phyloP scores from a whole-genome alignment of 1,140 invertebrate genomes.

The Rhyzopertha dominica region DNA sequence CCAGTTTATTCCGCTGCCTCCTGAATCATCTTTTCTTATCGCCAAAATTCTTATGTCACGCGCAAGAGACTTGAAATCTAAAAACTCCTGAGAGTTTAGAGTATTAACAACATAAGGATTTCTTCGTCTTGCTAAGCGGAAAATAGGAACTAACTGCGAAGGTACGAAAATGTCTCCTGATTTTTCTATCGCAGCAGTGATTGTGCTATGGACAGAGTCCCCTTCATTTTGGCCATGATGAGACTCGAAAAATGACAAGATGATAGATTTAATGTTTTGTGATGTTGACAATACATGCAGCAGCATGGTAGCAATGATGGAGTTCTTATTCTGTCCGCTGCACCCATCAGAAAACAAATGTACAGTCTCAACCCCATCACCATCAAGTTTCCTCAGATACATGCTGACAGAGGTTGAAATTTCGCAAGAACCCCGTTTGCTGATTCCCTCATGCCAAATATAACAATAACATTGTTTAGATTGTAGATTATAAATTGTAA shows the following conservation, averaged over 20 bases:
- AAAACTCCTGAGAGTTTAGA: conserved; percentile 8
- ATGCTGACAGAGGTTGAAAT: too few relatives aligned
- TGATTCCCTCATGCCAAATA: too few relatives aligned
- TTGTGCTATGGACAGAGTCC: conserved; percentile 12
- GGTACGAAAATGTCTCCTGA: conserved; percentile 7
- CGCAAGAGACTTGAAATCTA: conserved; percentile 10
- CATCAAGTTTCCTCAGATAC: too few relatives aligned
- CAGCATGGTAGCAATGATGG: too few relatives aligned
- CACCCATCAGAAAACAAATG: too few relatives aligned
- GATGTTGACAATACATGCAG: too few relatives aligned
- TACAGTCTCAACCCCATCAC: too few relatives aligned
- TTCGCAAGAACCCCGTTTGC: too few relatives aligned
- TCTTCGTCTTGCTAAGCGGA: conserved; percentile 9
- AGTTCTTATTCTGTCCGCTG: too few relatives aligned
- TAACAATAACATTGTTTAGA: conserved; percentile 9
- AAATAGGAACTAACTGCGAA: conserved; percentile 6
- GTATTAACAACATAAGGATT: conserved; percentile 9
- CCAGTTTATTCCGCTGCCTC: too few relatives aligned
- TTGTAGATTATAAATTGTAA: conserved; percentile 13
- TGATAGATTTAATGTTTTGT: too few relatives aligned
- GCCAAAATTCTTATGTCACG: conserved; percentile 7
- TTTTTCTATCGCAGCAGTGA: conserved; percentile 9
- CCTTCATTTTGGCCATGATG: conserved; percentile 12
- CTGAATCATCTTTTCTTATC: conserved; percentile 4
- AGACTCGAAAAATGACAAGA: conserved; percentile 3